A percentile compares a stretch with the other conserved stretches of the same genome.
Evolutionary conservation across 1,140 invertebrate species (phyloP).

Genomic region (Drosophila sucinea): DNA sequence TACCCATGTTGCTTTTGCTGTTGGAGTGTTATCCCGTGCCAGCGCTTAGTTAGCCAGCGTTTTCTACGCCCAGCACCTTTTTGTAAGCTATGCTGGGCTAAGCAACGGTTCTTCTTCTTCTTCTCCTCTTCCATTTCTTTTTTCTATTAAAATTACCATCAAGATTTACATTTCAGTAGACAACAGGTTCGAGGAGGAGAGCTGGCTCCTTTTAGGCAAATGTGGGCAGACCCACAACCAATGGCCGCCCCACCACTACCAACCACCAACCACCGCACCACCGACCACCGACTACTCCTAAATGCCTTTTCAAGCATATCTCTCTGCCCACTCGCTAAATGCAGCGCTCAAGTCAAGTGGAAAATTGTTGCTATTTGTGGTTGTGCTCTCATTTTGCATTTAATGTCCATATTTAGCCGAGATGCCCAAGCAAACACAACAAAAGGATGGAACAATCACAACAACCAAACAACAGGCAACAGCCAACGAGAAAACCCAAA

Average conservation of each 20-base stretch:
- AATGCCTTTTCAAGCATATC: slow-evolving; percentile 52
- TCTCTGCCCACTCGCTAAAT: slow-evolving; percentile 58
- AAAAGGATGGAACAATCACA: slow-evolving; percentile 47
- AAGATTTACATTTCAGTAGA: slow-evolving; percentile 82
- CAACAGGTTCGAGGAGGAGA: slow-evolving; percentile 62
- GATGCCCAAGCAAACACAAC: slow-evolving; percentile 44
- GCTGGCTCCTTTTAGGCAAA: slow-evolving; percentile 67
- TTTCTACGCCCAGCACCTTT: slow-evolving; percentile 72
- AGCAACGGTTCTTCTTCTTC: slow-evolving; percentile 62
- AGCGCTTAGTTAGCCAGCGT: slow-evolving; percentile 74
- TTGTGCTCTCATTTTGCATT: slow-evolving; percentile 73
- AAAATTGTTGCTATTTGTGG: slow-evolving; percentile 75
- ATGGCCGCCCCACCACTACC: slow-evolving; percentile 8
- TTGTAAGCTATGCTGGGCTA: slow-evolving; percentile 48
- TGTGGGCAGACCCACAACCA: slow-evolving; percentile 57
- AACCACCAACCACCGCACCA: background rate
- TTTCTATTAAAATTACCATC: slow-evolving; percentile 83
- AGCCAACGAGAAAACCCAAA: too few relatives aligned
- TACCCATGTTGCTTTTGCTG: slow-evolving; percentile 46
- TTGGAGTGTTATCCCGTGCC: slow-evolving; percentile 75
- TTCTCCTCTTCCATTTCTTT: slow-evolving; percentile 2
- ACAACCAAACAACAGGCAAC: slow-evolving; percentile 20
- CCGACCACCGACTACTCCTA: slow-evolving; percentile 25
- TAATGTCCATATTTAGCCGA: slow-evolving; percentile 76
- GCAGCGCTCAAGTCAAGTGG: slow-evolving; percentile 76